Base-by-base conservation (phyloP, 2,113 vertebrate species). In the Typhlomys cinereus region DNA sequence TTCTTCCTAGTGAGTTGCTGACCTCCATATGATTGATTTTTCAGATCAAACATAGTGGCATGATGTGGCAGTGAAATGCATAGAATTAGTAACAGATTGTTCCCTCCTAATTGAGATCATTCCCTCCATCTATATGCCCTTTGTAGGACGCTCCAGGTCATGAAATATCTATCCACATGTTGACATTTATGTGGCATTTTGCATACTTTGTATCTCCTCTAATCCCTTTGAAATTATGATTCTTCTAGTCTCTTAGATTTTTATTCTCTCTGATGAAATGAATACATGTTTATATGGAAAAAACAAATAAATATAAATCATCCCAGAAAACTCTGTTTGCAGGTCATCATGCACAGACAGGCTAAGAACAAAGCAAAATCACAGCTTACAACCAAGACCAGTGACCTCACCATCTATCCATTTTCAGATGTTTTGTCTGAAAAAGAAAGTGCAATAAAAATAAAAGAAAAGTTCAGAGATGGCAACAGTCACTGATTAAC, bases 1-100 rank as follows among this genome's bases (percentile, higher is more conserved):
- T 69, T 93, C 62, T 95, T 89, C 48, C 66, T 89, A 87, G 90
- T 93, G 67, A 90, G 39, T 48, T 94, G 21, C 15, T 86, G 39
- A 5, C 17, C 18, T 59, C 15, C 27, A 91, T 41, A 50, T 73
- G 50, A 92, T 27, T 82, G 31, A 36, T 92, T 89, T 18, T 59
- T 88, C 8, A 44, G 52, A 71, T 41, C 20, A 78, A 39, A 20
- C 3, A 69, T 7, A 67, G 18, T 31, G 8, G 10, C 34, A 59
- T 14, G 21, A 86, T n/a, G 14, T 1, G 81, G 18, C 70, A 1
- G 0, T 14, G 52, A 21, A 88, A 66, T 50, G 61, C 2, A 31
- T 34, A 20, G 44, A 54, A 69, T 82, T 76, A 69, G 79, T 41
- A 89, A 29, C 61, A n/a, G n/a, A n/a, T n/a, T n/a, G n/a, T n/a